Percentiles rank a stretch among this genome's conserved stretches.
Evolutionary conservation across 30 jellyfish, hydroid and myxozoan genomes (phyloP).

Genomic region (Hydra vulgaris): DNA sequence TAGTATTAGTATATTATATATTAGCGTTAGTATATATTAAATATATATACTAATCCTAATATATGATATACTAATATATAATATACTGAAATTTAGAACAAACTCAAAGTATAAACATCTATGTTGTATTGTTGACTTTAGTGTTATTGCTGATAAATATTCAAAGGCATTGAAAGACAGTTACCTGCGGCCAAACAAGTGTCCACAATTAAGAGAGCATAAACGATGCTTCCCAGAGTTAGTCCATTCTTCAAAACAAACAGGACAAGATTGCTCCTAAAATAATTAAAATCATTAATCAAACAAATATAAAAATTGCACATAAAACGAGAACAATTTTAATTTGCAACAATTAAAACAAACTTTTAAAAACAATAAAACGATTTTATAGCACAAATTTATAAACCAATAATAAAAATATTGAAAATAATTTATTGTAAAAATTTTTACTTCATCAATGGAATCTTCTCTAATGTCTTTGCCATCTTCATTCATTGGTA

Average conservation of each 20-base stretch:
- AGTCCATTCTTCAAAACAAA: slow-evolving; percentile 91
- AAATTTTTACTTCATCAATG: background rate
- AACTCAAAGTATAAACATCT: background rate
- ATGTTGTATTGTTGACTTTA: background rate
- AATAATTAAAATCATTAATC: background rate
- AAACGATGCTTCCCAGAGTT: slow-evolving; percentile 90
- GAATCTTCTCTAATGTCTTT: background rate
- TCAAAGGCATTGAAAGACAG: background rate
- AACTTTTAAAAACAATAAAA: background rate
- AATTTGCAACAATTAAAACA: background rate
- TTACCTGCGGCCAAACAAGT: slow-evolving; percentile 89
- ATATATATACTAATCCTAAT: no score
- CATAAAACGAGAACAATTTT: background rate
- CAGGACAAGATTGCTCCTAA: slow-evolving; percentile 82
- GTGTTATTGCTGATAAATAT: background rate
- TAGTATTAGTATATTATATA: no score
- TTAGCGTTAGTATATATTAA: no score
- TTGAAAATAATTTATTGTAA: background rate
- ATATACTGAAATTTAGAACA: no score
- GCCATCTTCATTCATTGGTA: background rate
- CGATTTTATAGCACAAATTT: background rate
- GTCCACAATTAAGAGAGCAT: slow-evolving; percentile 70
- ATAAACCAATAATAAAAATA: no score
- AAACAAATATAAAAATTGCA: background rate
- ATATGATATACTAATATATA: no score